phyloP scores from a whole-genome alignment of 1,140 invertebrate genomes.

The Galendromus occidentalis region DNA sequence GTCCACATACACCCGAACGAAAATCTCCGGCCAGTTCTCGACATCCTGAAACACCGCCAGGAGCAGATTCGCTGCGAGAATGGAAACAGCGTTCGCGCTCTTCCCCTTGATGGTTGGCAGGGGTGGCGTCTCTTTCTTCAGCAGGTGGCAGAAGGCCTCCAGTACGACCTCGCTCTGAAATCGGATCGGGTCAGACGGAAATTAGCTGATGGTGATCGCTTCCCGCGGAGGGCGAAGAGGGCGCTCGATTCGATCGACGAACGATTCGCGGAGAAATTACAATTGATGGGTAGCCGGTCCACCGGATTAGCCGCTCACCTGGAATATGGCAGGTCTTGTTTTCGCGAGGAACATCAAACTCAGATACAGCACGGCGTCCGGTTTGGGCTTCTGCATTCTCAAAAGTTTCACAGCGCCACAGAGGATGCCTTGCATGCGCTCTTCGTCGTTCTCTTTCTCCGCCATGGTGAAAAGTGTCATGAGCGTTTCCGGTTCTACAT shows the following conservation, averaged over 20 bases:
- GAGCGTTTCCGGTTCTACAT: conserved; percentile 28
- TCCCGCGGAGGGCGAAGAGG: no score
- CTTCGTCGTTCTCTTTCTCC: conserved; percentile 30
- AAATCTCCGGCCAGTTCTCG: conserved; percentile 34
- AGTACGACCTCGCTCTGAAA: conserved; percentile 47
- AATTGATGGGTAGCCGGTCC: no score
- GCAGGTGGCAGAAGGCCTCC: conserved; percentile 52
- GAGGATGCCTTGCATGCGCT: conserved; percentile 31
- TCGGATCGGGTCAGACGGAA: no score
- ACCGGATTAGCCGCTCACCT: conserved; percentile 19
- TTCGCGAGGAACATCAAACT: conserved; percentile 64
- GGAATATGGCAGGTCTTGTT: conserved; percentile 51
- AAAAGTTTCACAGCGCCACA: conserved; percentile 36
- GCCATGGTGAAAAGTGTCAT: conserved; percentile 28
- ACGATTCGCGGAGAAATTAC: no score
- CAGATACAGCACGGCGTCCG: conserved; percentile 53
- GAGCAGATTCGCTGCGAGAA: conserved; percentile 64
- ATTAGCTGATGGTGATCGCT: no score
- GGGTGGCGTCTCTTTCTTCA: conserved; percentile 50
- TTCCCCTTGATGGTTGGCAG: conserved; percentile 46
- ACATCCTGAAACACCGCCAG: conserved; percentile 51
- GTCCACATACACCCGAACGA: conserved; percentile 58
- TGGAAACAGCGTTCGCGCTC: conserved; percentile 53
- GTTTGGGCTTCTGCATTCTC: conserved; percentile 37
- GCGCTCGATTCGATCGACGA: no score